These are phyloP conservation scores for Cyprinodon variegatus DNA, from an alignment of 2,113 vertebrate genomes.

Conservation along the genomic window DNA sequence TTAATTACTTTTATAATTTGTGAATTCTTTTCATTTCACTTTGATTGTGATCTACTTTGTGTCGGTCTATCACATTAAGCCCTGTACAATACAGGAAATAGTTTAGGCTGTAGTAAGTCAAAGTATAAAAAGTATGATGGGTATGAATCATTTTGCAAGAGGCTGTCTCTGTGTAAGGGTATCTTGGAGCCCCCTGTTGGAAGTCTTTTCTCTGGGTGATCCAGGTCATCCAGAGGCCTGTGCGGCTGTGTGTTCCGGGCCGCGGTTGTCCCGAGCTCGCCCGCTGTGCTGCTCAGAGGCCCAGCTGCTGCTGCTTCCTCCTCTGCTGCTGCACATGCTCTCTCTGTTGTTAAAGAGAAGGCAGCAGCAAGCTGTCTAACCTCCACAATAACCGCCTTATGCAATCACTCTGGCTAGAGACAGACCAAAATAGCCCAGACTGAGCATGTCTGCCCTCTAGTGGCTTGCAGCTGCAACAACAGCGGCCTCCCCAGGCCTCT, in stretches of 20 bases:
- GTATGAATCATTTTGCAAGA: not conserved
- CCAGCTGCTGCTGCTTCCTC: slow-evolving; percentile 45
- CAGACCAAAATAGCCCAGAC: slow-evolving; percentile 74
- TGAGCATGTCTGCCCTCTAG: slow-evolving; percentile 74
- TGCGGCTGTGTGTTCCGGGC: slow-evolving; percentile 30
- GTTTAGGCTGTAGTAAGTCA: not conserved
- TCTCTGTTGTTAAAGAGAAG: slow-evolving; percentile 58
- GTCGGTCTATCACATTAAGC: not conserved
- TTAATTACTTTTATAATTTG: no score
- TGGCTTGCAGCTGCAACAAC: slow-evolving; percentile 44
- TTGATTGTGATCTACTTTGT: no score
- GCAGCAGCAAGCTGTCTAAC: slow-evolving; percentile 65
- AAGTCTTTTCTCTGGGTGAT: slow-evolving; percentile 1
- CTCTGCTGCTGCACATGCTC: slow-evolving; percentile 61
- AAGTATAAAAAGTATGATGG: not conserved
- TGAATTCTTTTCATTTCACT: no score
- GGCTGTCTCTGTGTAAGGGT: no score
- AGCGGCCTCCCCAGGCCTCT: slow-evolving; percentile 38
- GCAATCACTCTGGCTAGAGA: slow-evolving; percentile 75
- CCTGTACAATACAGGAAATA: no score
- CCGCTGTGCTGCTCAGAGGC: slow-evolving; percentile 52
- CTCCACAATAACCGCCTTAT: slow-evolving; percentile 73
- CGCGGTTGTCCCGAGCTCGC: slow-evolving; percentile 36
- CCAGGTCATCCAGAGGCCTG: slow-evolving; percentile 23
- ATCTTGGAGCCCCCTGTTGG: not conserved